Conservation (phyloP, 2,888 invertebrate species). For the Polymixis flavicincta region DNA sequence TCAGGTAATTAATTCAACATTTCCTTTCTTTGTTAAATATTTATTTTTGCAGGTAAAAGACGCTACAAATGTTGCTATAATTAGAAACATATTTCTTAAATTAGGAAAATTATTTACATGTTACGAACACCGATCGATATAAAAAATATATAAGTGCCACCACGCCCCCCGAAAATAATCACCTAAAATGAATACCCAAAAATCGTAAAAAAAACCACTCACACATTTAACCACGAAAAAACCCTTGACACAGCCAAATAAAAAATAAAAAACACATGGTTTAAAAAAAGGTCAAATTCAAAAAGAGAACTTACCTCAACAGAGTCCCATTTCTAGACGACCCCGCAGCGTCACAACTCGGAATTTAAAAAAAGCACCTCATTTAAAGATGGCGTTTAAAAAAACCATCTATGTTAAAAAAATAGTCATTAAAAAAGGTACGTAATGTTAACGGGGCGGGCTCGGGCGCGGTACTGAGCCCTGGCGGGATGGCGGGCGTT, state of each 20-base stretch:
- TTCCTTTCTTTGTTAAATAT: not conserved
- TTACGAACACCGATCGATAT: slow-evolving; percentile 16
- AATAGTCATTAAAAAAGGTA: slow-evolving; percentile 59
- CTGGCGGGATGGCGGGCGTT: slow-evolving; percentile 70
- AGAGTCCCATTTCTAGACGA: slow-evolving; percentile 80
- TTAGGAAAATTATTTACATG: not conserved
- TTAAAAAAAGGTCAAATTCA: slow-evolving; percentile 2
- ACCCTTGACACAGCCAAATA: too few species aligned
- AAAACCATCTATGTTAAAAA: slow-evolving; percentile 57
- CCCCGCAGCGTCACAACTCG: slow-evolving; percentile 69
- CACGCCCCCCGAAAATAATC: slow-evolving; percentile 31
- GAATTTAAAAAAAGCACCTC: slow-evolving; percentile 54
- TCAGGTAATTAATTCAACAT: not conserved
- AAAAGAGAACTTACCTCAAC: slow-evolving; percentile 75
- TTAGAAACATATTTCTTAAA: not conserved
- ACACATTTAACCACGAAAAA: not conserved
- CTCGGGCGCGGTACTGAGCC: slow-evolving; percentile 77
- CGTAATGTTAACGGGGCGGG: slow-evolving; percentile 57
- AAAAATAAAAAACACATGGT: not conserved
- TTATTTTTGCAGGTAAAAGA: not conserved
- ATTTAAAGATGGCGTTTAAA: slow-evolving; percentile 48
- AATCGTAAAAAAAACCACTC: slow-evolving; percentile 5
- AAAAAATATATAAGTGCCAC: slow-evolving; percentile 6
- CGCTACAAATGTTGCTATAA: not conserved
- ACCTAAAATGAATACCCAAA: not conserved